Evolutionary conservation across 2,888 invertebrate species (phyloP).

Genomic region (Himalopsyche japonica): DNA sequence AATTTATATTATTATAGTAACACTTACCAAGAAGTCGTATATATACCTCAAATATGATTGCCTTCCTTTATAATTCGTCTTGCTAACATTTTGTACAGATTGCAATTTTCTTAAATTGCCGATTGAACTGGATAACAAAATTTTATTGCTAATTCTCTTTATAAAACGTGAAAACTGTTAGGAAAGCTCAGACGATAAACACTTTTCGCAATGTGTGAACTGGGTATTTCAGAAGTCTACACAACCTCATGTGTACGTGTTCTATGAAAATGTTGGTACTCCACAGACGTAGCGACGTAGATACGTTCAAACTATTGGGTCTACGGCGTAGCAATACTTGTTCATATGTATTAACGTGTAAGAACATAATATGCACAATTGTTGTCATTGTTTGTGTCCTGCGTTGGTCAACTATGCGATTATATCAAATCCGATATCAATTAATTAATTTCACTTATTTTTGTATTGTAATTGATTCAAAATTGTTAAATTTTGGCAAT

Average conservation of each 20-base stretch:
- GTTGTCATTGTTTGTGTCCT: neutral
- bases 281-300: neutral
- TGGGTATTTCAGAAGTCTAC: constrained; percentile 21
- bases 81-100: no score
- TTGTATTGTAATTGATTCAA: no score
- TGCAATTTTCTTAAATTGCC: no score
- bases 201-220: constrained; percentile 21
- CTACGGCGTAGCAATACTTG: neutral
- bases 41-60: no score
- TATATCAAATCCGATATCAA: neutral
- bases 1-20: no score
- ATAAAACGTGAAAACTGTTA: neutral
- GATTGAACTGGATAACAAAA: neutral
- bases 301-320: neutral
- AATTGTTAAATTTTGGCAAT: no score
- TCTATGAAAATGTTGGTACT: neutral
- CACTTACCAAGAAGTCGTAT: no score
- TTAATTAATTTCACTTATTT: neutral
- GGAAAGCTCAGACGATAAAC: neutral
- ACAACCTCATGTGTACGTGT: neutral
- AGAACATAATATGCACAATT: neutral
- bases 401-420: neutral
- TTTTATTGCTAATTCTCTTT: neutral
- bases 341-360: neutral
- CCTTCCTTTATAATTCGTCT: no score